A percentile compares a stretch with the other conserved stretches of the same genome.
These are phyloP conservation scores for Oeneis ivallda DNA, from an alignment of 2,888 invertebrate genomes.

Conservation along the genomic window DNA sequence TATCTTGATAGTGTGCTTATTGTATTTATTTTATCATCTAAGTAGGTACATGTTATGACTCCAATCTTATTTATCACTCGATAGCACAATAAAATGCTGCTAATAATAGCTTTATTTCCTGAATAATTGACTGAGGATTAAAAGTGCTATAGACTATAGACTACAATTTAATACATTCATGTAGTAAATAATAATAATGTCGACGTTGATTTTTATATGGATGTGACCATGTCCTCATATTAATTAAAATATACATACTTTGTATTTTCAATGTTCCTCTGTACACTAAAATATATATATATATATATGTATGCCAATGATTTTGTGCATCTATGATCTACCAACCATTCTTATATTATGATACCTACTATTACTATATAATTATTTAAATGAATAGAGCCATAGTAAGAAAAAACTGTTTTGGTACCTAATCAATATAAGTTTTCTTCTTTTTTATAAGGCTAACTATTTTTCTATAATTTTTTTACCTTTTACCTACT, in stretches of 20 bases:
- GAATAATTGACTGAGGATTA: not conserved
- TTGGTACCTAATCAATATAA: constrained; percentile 4
- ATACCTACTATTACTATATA: too few species aligned
- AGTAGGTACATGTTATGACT: not conserved
- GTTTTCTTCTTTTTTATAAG: not conserved
- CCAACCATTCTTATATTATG: not conserved
- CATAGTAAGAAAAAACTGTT: constrained; percentile 6
- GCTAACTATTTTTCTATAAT: not conserved
- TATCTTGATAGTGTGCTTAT: not conserved
- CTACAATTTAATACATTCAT: not conserved
- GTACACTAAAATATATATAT: not conserved
- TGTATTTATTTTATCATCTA: not conserved
- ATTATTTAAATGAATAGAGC: not conserved
- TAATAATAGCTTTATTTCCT: constrained; percentile 10
- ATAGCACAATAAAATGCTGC: constrained; percentile 19
- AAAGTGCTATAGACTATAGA: not conserved
- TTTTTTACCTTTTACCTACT: not conserved
- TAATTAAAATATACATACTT: constrained; percentile 2
- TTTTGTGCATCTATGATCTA: not conserved
- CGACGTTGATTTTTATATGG: not conserved
- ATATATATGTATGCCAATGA: too few species aligned
- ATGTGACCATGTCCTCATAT: constrained; percentile 21
- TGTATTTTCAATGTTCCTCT: constrained; percentile 15
- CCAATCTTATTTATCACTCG: constrained; percentile 8
- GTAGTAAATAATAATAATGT: not conserved